Evolutionary conservation across 2,797 vertebrate species (phyloP), one percentile per base, ranked within the genome.

Genomic region (Neopelma chrysocephalum): DNA sequence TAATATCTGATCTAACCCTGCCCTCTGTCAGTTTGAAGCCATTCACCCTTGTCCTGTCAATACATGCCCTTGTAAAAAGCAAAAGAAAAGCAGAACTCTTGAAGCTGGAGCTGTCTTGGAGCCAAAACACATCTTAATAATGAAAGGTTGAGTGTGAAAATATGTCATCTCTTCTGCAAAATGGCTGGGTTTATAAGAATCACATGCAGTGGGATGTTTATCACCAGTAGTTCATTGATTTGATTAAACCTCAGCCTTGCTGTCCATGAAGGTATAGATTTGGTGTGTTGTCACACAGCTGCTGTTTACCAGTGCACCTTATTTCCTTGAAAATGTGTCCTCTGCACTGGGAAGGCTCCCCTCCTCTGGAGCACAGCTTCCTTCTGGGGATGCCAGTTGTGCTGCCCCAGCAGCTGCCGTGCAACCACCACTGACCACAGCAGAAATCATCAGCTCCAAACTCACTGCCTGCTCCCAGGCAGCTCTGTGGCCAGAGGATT

Each of bases 311-410:
- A 13, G 6, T 1, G 16, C 10, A 54, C 19, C 6, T 60, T 26
- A 26, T 25, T 50, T 53, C 53, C 54, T 36, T 27, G 29, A 21
- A 80, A 34, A 36, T 1, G 11, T 16, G 73, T 9, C 16, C 42
- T 26, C 7, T 21, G 38, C 66, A 43, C 7, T 0, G 4, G 21
- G 47, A 25, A 66, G 4, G 10, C 27, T 72, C 29, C 25, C 14
- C 7, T 22, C 15, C 45, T 56, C 42, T 69, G 70, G 66, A 87
- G 22, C 20, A 45, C 22, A 82, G 3, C 10, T 68, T 65, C 40
- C 53, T 38, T 34, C 14, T 6, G n/a, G 68, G 69, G n/a, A 11
- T 0, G 1, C 20, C 2, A 0, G 2, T 8, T 0, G 2, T 10
- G 1, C 6, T 9, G 42, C 26, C 51, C 56, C 50, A 17, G 1